These are phyloP conservation scores for Eupsittula cactorum DNA, from an alignment of 2,113 vertebrate genomes.

Conservation along the genomic window DNA sequence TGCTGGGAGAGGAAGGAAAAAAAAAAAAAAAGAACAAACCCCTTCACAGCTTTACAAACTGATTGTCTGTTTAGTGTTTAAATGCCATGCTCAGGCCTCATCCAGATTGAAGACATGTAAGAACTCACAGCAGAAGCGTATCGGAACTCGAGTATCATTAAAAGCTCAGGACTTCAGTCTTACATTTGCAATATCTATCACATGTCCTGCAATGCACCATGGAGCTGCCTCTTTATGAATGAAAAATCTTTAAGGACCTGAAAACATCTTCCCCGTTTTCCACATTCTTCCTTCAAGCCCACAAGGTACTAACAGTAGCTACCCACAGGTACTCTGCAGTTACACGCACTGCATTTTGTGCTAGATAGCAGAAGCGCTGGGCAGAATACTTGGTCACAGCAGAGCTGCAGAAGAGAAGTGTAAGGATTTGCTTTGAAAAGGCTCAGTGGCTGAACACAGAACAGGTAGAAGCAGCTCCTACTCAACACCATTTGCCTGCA, in stretches of 20 bases:
- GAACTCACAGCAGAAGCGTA: accelerated
- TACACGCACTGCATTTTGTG: neutral
- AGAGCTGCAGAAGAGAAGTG: neutral
- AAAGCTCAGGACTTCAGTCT: neutral
- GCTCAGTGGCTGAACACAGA: neutral
- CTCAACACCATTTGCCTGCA: neutral
- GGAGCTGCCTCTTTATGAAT: neutral
- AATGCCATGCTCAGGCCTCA: neutral
- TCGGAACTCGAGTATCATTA: neutral
- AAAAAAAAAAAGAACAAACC: neutral
- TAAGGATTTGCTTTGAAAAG: neutral
- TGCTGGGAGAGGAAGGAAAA: neutral
- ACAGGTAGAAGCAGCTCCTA: neutral
- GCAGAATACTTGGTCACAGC: neutral
- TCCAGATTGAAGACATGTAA: neutral
- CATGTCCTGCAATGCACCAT: neutral
- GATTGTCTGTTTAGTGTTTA: neutral
- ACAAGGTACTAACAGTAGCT: neutral
- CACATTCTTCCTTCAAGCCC: neutral
- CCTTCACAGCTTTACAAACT: neutral
- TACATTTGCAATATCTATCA: neutral
- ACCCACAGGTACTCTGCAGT: neutral
- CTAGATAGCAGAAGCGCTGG: neutral
- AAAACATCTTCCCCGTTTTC: neutral
- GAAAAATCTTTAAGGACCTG: neutral